Evolutionary conservation across 2,888 invertebrate genomes (phyloP).

Genomic region (Pseudococcus longispinus): DNA sequence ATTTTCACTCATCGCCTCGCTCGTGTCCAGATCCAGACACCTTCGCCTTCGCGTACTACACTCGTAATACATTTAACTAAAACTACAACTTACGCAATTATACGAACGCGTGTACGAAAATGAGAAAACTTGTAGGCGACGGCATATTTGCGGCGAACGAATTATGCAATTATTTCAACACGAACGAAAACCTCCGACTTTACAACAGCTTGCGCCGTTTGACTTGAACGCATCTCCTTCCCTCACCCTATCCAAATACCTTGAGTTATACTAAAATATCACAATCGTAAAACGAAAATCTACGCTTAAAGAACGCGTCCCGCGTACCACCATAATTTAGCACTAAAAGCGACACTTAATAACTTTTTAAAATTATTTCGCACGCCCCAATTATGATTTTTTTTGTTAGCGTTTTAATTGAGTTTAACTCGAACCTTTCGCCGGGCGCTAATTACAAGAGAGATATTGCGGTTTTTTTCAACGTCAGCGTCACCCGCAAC

Average conservation of each 20-base stretch:
- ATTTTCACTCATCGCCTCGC: background rate
- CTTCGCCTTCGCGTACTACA: too few relatives aligned
- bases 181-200: background rate
- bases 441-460: constrained; percentile 36
- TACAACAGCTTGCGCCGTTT: background rate
- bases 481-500: constrained; percentile 2
- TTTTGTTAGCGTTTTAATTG: constrained; percentile 44
- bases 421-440: constrained; percentile 41
- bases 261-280: background rate
- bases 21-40: background rate
- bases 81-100: constrained; percentile 4
- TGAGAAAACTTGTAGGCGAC: constrained; percentile 6
- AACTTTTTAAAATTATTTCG: constrained; percentile 47
- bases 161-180: constrained; percentile 41
- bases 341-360: constrained; percentile 29
- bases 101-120: constrained; percentile 13
- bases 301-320: background rate
- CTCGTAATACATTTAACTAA: background rate
- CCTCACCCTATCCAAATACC: background rate
- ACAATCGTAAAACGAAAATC: background rate
- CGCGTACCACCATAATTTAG: background rate
- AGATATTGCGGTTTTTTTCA: constrained; percentile 32
- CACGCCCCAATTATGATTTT: constrained; percentile 45
- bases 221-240: background rate
- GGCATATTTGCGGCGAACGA: constrained; percentile 42